Evolutionary conservation across 2,888 invertebrate genomes (phyloP).

Genomic region (Protula sp.): DNA sequence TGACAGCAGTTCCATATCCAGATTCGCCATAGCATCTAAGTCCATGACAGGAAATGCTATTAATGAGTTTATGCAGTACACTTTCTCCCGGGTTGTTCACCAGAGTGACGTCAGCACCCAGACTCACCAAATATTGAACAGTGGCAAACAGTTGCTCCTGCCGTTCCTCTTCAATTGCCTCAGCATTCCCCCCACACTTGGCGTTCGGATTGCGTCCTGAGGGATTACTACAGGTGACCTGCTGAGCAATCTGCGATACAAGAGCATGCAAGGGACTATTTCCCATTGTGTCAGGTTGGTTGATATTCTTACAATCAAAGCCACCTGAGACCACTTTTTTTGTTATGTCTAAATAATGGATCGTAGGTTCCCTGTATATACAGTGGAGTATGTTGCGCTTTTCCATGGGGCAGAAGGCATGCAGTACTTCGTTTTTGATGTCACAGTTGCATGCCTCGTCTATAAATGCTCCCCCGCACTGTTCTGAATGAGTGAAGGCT

Average conservation of each 20-base stretch:
- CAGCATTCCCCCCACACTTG: too few species aligned
- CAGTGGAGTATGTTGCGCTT: too few species aligned
- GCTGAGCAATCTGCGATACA: neutral
- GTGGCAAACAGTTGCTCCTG: constrained; percentile 5
- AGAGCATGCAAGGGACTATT: neutral
- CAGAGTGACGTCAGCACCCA: constrained; percentile 3
- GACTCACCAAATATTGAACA: neutral
- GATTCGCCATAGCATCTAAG: neutral
- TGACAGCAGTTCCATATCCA: constrained; percentile 2
- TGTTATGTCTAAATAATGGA: too few species aligned
- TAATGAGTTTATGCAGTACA: constrained; percentile 5
- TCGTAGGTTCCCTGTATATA: too few species aligned
- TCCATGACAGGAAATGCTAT: neutral
- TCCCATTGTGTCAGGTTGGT: neutral
- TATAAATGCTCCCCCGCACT: too few species aligned
- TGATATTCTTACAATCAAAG: neutral
- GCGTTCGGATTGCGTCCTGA: too few species aligned
- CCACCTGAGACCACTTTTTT: too few species aligned
- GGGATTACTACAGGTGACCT: too few species aligned
- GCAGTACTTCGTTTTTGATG: too few species aligned
- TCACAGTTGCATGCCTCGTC: too few species aligned
- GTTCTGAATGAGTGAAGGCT: too few species aligned
- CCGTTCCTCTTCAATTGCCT: neutral
- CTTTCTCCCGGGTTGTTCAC: constrained; percentile 5
- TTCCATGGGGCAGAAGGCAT: too few species aligned